Conservation (phyloP, 2,888 invertebrate species). For the Scaptomyza flava region DNA sequence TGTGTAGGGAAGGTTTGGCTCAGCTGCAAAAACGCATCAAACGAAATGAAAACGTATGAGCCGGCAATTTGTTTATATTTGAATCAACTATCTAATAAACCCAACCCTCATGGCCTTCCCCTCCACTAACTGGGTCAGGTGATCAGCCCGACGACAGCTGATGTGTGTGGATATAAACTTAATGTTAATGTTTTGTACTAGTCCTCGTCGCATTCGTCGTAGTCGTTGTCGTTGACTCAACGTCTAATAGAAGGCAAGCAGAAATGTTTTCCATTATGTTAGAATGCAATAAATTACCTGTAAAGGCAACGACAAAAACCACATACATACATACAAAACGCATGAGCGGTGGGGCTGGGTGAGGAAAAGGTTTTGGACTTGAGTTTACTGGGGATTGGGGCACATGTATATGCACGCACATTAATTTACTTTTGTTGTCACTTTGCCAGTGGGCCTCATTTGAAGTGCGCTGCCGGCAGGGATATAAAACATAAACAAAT, state of each 20-base stretch:
- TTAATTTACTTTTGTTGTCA: conserved; percentile 81
- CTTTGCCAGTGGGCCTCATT: conserved; percentile 80
- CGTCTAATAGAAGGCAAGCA: conserved; percentile 69
- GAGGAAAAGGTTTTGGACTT: conserved; percentile 2
- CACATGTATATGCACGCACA: conserved; percentile 74
- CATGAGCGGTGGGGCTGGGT: background rate
- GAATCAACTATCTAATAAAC: conserved; percentile 61
- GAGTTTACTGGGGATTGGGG: conserved; percentile 23
- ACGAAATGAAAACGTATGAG: conserved; percentile 73
- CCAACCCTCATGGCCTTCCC: conserved; percentile 3
- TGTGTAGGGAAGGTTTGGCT: background rate
- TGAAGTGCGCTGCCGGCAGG: conserved; percentile 74
- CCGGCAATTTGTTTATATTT: conserved; percentile 74
- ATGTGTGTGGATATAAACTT: conserved; percentile 76
- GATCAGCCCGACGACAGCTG: conserved; percentile 74
- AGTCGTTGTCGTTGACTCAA: conserved; percentile 30
- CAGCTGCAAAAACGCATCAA: conserved; percentile 63
- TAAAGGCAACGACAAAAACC: conserved; percentile 76
- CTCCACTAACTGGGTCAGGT: conserved; percentile 55
- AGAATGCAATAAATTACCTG: conserved; percentile 82
- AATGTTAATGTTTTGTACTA: conserved; percentile 72
- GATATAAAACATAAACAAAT: conserved; percentile 80
- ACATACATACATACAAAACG: conserved; percentile 38
- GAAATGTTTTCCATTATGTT: conserved; percentile 81
- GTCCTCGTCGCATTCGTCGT: conserved; percentile 8